Percentiles rank a stretch among this genome's conserved stretches.
phyloP scores from a whole-genome alignment of 2,113 vertebrate genomes.

The Tyto alba region DNA sequence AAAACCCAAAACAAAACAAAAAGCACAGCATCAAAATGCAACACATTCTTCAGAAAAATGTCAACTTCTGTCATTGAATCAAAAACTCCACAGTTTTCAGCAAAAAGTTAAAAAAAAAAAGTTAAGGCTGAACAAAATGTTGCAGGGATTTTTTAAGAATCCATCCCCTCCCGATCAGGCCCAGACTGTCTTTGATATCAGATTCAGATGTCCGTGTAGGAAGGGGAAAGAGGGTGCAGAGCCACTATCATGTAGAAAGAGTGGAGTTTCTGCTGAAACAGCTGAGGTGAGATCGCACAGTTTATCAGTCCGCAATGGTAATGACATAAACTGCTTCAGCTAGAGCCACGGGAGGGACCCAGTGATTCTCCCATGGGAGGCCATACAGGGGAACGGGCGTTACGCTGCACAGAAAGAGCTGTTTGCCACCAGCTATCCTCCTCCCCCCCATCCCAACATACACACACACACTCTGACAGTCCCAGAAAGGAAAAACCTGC shows the following conservation, averaged over 20 bases:
- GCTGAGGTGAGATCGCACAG: background rate
- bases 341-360: background rate
- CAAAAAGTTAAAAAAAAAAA: background rate
- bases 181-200: accelerated
- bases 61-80: accelerated
- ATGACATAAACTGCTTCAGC: background rate
- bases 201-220: background rate
- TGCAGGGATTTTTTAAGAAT: background rate
- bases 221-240: background rate
- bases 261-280: background rate
- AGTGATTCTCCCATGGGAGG: background rate
- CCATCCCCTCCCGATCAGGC: background rate
- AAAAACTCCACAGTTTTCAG: background rate
- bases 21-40: background rate
- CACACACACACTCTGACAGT: background rate
- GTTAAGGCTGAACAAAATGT: background rate
- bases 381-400: background rate
- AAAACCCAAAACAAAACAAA: background rate
- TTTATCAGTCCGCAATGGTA: background rate
- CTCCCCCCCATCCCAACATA: accelerated
- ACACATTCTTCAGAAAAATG: accelerated
- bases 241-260: background rate
- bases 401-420: background rate
- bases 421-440: accelerated
- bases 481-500: background rate